These are phyloP conservation scores for Lycia hirtaria DNA, from an alignment of 2,888 invertebrate species.

Conservation along the genomic window DNA sequence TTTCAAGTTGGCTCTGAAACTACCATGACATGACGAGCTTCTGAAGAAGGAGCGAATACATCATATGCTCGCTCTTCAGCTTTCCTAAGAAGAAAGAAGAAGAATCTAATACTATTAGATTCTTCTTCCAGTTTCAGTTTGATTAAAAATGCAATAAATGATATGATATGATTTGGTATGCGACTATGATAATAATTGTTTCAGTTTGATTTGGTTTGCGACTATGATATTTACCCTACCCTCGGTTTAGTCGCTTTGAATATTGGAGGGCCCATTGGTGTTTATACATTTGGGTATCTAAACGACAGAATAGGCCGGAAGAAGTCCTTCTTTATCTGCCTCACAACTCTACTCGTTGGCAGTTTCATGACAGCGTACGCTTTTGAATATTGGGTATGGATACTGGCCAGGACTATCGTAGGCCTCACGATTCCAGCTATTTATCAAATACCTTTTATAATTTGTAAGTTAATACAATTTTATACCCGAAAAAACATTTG, in stretches of 20 bases:
- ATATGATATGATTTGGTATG: no score
- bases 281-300: conserved; percentile 93
- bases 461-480: conserved; percentile 87
- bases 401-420: conserved; percentile 91
- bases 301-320: conserved; percentile 95
- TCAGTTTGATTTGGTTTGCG: conserved; percentile 96
- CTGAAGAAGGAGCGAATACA: no score
- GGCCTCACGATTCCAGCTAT: conserved; percentile 96
- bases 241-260: conserved; percentile 94
- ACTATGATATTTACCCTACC: conserved; percentile 94
- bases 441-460: conserved; percentile 97
- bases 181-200: conserved; percentile 63
- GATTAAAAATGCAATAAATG: no score
- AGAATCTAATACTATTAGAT: no score
- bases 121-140: no score
- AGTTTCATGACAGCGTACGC: conserved; percentile 93
- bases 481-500: not conserved
- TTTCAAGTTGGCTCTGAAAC: no score
- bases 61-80: no score
- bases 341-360: conserved; percentile 92
- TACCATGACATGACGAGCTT: no score
- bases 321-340: conserved; percentile 93
- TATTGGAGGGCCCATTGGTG: conserved; percentile 95
- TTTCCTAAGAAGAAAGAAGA: no score
- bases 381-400: conserved; percentile 93